Base-by-base conservation (phyloP, 2,888 invertebrate genomes). In the Amphipoea lucens region DNA sequence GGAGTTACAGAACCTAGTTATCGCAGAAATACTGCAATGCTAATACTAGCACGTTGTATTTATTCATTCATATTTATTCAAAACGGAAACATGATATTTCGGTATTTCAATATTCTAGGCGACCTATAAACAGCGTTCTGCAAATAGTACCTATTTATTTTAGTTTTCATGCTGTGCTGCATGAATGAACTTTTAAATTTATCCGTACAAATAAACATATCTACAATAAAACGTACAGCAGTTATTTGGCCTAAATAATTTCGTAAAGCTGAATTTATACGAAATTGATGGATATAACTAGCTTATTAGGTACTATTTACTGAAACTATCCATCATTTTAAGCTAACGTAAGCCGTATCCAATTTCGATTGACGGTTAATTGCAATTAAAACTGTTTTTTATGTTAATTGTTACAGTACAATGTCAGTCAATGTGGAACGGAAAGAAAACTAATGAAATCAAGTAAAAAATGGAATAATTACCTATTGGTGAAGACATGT, bases 381-480 rank as follows among this genome's bases (percentile, higher is more conserved):
- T 57, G 78, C 81, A 86, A 86, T 86, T 84, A 76, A 78, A 81
- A 76, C 70, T 54, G 76, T 87, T 78, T 80, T 45, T 79, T 23
- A 87, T 87, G 85, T 74, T 83, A 88, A 89, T 90, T 45, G 54
- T 71, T 89, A 82, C 78, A 74, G 69, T 88, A 82, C 76, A 88
- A 78, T 81, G 81, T 81, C 79, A 84, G 81, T 79, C 72, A 83
- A 88, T 75, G 83, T 86, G 73, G 84, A 84, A 83, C 89, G 86
- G 87, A 89, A 85, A 90, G 79, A 88, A 87, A 84, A 87, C 70
- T 78, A 87, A 88, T 81, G 88, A 89, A 89, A 88, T 85, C 83
- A 74, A 40, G 45, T 81, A 86, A 87, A 87, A 88, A 88, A 80
- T 78, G 11, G 88, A 89, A 89, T 89, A 90, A 91, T 91, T 91